Base-by-base conservation (phyloP, 2,113 vertebrate species). In the Drymodes brunneopygia region DNA sequence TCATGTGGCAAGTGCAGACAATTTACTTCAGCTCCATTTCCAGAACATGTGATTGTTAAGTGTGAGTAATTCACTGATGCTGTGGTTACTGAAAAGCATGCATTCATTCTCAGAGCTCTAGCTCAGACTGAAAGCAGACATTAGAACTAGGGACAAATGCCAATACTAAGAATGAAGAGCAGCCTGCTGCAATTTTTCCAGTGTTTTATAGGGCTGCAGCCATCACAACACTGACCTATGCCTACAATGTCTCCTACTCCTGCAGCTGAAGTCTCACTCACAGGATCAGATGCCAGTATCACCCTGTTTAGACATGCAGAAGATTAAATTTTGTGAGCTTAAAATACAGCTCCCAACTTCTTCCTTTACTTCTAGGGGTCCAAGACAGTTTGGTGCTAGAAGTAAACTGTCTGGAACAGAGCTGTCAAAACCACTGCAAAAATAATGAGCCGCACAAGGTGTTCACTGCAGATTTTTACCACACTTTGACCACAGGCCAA, bases 31-130 rank as follows among this genome's bases (percentile, higher is more conserved):
- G 74, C 58, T 87, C 27, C 24, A 25, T 38, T 89, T 91, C 73
- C 57, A 90, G 70, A 85, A 47, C 73, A 79, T 9, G 20, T 84
- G 91, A 87, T 44, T 74, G 65, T 87, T 91, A 90, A 83, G 65
- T 53, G 87, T 67, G 73, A 85, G 64, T 54, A 94, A 91, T 84
- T 87, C 81, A 87, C 60, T 79, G 78, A 78, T 85, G 78, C 73
- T 94, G 67, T 91, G 53, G 87, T 91, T 93, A 90, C 92, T 60
- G 51, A 89, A 54, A 85, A 91, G 74, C 95, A 94, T 90, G 73
- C 22, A 10, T 25, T 94, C 73, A 78, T 53, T 64, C 81, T 81
- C 61, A 83, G 45, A 84, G 70, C 81, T 85, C 78, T 27, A 79
- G 57, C n/a, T 90, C 56, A 87, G 31, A 51, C 70, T 88, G 36